Conservation (phyloP, 2,888 invertebrate genomes). For the Habroteleia sp. region DNA sequence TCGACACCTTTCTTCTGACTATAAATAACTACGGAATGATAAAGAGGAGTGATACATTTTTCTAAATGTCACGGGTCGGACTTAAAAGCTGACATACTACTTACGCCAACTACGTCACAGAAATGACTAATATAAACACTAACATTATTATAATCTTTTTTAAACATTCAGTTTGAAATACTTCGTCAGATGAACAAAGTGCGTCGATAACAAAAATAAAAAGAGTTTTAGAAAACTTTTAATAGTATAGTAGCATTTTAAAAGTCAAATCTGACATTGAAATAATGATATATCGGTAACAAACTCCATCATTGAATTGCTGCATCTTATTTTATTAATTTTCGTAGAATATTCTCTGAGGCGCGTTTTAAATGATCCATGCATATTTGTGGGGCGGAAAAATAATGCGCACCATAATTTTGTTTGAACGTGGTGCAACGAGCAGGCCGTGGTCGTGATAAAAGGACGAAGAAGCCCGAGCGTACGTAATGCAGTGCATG, state of each 20-base stretch:
- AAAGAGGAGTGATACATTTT: neutral
- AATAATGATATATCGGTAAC: too few species aligned
- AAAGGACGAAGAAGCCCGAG: neutral
- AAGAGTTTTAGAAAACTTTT: too few species aligned
- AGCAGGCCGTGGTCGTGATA: conserved; percentile 1
- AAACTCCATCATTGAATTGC: conserved; percentile 18
- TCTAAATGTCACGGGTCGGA: conserved; percentile 4
- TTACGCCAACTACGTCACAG: too few species aligned
- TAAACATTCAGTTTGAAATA: too few species aligned
- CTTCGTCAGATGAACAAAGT: too few species aligned
- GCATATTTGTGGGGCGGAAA: conserved; percentile 26
- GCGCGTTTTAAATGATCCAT: conserved; percentile 38
- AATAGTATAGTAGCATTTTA: too few species aligned
- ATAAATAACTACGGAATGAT: neutral
- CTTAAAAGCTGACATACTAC: conserved; percentile 17
- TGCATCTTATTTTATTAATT: conserved; percentile 42
- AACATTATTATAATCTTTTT: too few species aligned
- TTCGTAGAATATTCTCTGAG: conserved; percentile 4
- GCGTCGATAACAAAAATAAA: too few species aligned
- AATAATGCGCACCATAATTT: conserved; percentile 49
- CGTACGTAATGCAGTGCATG: conserved; percentile 42
- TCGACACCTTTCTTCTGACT: neutral
- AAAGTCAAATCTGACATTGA: too few species aligned
- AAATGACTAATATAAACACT: too few species aligned
- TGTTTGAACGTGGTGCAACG: conserved; percentile 31